phyloP scores from a whole-genome alignment of 1,140 invertebrate genomes.

The Thrips palmi region DNA sequence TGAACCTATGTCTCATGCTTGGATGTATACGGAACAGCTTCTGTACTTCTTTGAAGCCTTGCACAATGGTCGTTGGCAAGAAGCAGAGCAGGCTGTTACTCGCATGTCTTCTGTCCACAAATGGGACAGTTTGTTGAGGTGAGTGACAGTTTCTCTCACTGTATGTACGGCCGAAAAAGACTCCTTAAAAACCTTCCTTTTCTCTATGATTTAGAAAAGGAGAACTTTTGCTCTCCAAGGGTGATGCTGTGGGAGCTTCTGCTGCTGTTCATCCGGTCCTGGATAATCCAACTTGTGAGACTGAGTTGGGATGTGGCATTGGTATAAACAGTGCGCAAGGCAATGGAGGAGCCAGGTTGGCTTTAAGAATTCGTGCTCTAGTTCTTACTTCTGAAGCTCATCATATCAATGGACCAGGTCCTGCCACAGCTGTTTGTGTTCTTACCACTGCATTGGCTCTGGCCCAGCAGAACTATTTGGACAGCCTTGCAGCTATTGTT shows the following conservation, averaged over 20 bases:
- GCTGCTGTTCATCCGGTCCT: slow-evolving; percentile 35
- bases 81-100: slow-evolving; percentile 50
- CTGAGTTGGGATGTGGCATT: slow-evolving; percentile 8
- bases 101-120: slow-evolving; percentile 52
- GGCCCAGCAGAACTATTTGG: slow-evolving; percentile 49
- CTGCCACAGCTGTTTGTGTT: slow-evolving; percentile 31
- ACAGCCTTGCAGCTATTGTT: slow-evolving; percentile 51
- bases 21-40: slow-evolving; percentile 48
- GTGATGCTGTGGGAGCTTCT: slow-evolving; percentile 40
- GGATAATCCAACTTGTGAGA: slow-evolving; percentile 19
- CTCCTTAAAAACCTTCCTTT: not conserved
- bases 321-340: no score
- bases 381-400: slow-evolving; percentile 54
- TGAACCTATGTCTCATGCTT: slow-evolving; percentile 37
- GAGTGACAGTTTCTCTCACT: slow-evolving; percentile 2
- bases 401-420: no score
- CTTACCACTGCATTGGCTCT: slow-evolving; percentile 51
- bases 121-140: slow-evolving; percentile 38
- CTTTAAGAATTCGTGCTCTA: slow-evolving; percentile 42
- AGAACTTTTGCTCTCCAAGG: slow-evolving; percentile 45
- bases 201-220: slow-evolving; percentile 32
- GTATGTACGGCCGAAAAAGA: not conserved
- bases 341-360: slow-evolving; percentile 28
- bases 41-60: slow-evolving; percentile 36
- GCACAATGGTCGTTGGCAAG: slow-evolving; percentile 50